Conservation (phyloP, 2,888 invertebrate species). For the Charanyca ferruginea region DNA sequence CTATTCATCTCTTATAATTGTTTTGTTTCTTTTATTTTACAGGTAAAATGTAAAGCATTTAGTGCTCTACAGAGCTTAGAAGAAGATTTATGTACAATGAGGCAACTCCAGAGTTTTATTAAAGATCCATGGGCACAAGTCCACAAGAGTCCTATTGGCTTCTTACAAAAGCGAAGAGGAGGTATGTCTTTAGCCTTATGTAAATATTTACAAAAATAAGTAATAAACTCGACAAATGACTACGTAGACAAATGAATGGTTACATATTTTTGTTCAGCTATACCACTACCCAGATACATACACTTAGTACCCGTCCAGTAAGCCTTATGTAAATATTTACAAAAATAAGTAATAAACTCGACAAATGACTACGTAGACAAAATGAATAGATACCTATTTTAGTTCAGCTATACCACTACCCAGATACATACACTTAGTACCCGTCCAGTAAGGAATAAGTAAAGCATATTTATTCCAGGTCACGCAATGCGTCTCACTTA, state of each 20-base stretch:
- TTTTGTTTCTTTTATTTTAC: slow-evolving; percentile 33
- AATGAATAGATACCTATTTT: too few relatives aligned
- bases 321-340: not conserved
- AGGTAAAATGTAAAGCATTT: slow-evolving; percentile 97
- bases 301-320: too few relatives aligned
- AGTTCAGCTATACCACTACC: too few relatives aligned
- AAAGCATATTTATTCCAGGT: slow-evolving; percentile 87
- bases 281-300: too few relatives aligned
- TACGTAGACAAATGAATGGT: too few relatives aligned
- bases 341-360: not conserved
- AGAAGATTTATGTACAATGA: slow-evolving; percentile 95
- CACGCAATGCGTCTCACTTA: slow-evolving; percentile 98
- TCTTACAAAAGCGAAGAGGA: slow-evolving; percentile 95
- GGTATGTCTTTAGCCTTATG: slow-evolving; percentile 83
- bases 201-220: slow-evolving; percentile 2
- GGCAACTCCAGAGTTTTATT: slow-evolving; percentile 94
- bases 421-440: too few relatives aligned
- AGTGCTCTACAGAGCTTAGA: slow-evolving; percentile 97
- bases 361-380: too few relatives aligned
- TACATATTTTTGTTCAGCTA: too few relatives aligned
- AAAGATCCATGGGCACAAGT: slow-evolving; percentile 93
- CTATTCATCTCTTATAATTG: slow-evolving; percentile 10
- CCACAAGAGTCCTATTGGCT: slow-evolving; percentile 97
- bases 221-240: too few relatives aligned
- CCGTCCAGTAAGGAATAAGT: not conserved